Base-by-base conservation (phyloP, 2,797 vertebrate species). In the Propithecus deckenii region DNA sequence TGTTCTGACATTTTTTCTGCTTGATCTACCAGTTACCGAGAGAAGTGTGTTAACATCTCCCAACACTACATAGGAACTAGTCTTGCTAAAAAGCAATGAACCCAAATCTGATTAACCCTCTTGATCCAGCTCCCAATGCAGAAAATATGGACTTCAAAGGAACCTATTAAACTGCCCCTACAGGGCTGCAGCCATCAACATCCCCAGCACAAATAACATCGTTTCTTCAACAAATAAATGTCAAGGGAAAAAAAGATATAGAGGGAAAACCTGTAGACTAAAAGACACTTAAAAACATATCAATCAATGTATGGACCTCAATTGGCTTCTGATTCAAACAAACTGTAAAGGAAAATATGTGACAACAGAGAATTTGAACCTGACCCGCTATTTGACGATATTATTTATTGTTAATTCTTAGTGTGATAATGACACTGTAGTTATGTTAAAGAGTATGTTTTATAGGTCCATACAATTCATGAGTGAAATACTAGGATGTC, bases 261-360 rank as follows among this genome's bases (percentile, higher is more conserved):
- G 43, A 71, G 9, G 13, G 35, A 89, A 32, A 83, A 30, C 2
- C 48, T 55, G 2, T 28, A 65, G 30, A 65, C 84, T 43, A 84
- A 95, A 89, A 86, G 41, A 65, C 25, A 71, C 17, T 75, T 86
- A 43, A 63, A 84, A 86, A 71, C 10, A 32, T 69, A 59, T 30
- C 43, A 61, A 32, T 80, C 48, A 41, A 38, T 4, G 15, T 69
- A 48, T 61, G 55, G 22, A 18, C 43, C 18, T 63, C 59, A 86
- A n/a, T 4, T 50, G 23, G 14, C 41, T 89, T 94, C 67, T 35
- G 35, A 91, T 81, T 65, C 67, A 89, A 72, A 81, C 50, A 67
- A 69, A 71, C 76, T 75, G 46, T 61, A 50, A 90, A 96, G 55
- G 71, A 94, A 72, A 85, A 85, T 48, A 57, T 43, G 30, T 95